Percentiles rank a stretch among this genome's conserved stretches.
Evolutionary conservation across 2,113 vertebrate genomes (phyloP).

Genomic region (Dromas ardeola): DNA sequence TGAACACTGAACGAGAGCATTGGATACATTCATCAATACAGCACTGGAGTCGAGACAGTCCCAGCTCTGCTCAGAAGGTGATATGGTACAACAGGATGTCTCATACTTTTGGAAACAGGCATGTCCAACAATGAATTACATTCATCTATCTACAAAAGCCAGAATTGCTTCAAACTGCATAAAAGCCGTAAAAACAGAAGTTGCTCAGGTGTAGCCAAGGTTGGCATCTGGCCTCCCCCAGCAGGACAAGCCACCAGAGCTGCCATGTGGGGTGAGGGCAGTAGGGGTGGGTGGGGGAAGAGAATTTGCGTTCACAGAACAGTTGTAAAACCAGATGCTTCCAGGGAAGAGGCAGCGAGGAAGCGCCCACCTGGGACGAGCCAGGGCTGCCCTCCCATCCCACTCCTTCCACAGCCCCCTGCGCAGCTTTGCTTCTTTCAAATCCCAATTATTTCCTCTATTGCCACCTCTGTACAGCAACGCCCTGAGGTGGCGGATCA

Average conservation of each 20-base stretch:
- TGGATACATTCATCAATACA: constrained; percentile 56
- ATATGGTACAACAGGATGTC: constrained; percentile 3
- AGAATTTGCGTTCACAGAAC: neutral
- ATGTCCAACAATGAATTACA: constrained; percentile 31
- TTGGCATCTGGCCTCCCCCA: neutral
- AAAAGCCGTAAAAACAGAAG: neutral
- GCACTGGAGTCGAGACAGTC: neutral
- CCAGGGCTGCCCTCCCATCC: accelerated
- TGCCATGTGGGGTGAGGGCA: neutral
- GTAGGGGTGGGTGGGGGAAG: neutral
- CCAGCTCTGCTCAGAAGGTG: constrained; percentile 13
- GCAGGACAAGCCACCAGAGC: neutral
- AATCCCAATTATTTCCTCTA: neutral
- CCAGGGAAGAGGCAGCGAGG: neutral
- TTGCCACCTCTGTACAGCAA: neutral
- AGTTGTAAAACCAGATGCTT: neutral
- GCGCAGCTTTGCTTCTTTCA: neutral
- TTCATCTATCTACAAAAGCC: constrained; percentile 58
- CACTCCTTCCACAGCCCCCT: neutral
- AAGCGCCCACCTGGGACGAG: neutral
- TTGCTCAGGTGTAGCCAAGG: neutral
- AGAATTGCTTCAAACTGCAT: constrained; percentile 16
- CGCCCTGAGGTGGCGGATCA: accelerated
- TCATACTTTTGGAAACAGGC: constrained; percentile 6
- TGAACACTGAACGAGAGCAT: constrained; percentile 53